Conservation (phyloP, 2,113 vertebrate genomes). For the Pontoporia blainvillei region DNA sequence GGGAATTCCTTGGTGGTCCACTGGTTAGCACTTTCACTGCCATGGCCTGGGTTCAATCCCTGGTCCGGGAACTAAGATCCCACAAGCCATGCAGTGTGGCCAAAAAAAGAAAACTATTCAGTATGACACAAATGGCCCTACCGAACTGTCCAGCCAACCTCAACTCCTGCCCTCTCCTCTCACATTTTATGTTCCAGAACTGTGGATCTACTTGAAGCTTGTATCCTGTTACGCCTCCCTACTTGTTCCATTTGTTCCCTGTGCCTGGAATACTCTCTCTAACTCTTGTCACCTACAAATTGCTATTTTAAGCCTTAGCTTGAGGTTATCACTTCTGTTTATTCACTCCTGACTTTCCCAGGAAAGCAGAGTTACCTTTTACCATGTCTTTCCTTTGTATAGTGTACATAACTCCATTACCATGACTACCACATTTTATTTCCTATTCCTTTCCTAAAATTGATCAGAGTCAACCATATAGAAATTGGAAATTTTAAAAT, state of each 20-base stretch:
- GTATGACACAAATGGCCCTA: no score
- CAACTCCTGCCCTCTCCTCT: not conserved
- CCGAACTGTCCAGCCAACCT: not conserved
- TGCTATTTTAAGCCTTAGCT: no score
- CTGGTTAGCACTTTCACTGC: no score
- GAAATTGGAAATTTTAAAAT: not conserved
- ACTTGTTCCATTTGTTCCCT: not conserved
- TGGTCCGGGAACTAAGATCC: no score
- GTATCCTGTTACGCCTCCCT: fast-evolving
- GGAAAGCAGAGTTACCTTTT: not conserved
- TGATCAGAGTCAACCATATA: not conserved
- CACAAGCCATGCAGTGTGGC: no score
- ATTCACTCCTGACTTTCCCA: not conserved
- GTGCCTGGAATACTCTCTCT: not conserved
- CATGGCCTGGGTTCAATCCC: no score
- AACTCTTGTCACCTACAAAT: not conserved
- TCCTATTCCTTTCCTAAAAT: not conserved
- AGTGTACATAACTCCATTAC: not conserved
- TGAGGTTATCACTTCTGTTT: not conserved
- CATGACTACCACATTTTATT: not conserved
- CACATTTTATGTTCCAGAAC: not conserved
- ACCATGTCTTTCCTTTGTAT: not conserved
- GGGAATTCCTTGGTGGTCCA: no score
- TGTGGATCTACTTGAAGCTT: not conserved
- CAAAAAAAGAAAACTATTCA: no score